Evolutionary conservation across 2,888 invertebrate genomes (phyloP), one percentile per base, ranked within the genome.

Genomic region (Selenia dentaria): DNA sequence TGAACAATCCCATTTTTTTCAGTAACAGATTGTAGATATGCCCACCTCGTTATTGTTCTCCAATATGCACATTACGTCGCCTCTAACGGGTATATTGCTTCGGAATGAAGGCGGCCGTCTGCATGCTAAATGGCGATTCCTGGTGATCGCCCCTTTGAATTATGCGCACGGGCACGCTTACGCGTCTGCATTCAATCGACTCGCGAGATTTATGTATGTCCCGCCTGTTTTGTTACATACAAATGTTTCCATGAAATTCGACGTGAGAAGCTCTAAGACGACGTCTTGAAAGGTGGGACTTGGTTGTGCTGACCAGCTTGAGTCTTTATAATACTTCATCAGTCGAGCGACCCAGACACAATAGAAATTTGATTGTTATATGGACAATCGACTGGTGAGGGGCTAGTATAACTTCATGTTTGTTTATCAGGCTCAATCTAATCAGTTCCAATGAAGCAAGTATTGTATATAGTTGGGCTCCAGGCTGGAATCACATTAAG

Each of bases 101-200:
- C 75, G 74, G 74, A 86, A 84, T 83, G 81, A 74, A 79, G 72
- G 68, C 68, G 60, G 58, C 64, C 73, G 88, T 87, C 88, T 88
- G 88, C 87, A 87, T 89, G 85, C 81, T 80, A 88, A 88, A 65
- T 72, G 75, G 62, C 74, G 76, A 81, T 85, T 84, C 84, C 82
- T 85, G 85, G 86, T 86, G 83, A 83, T 85, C 84, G 87, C 80
- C 81, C 82, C 79, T 80, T 83, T 85, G 83, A 87, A 86, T 85
- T 88, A 89, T 89, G 87, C 86, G 85, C 79, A 72, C 67, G 74
- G 70, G 81, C 84, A 83, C 82, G 78, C 82, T 79, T 78, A 78
- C 74, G 70, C 79, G 80, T 83, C 81, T 83, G 83, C 68, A 75
- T 84, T 87, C 82, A 83, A 83, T 86, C 79, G 77, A 74, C 74